Base-by-base conservation (phyloP, 2,797 vertebrate genomes). In the Sternotherus odoratus region DNA sequence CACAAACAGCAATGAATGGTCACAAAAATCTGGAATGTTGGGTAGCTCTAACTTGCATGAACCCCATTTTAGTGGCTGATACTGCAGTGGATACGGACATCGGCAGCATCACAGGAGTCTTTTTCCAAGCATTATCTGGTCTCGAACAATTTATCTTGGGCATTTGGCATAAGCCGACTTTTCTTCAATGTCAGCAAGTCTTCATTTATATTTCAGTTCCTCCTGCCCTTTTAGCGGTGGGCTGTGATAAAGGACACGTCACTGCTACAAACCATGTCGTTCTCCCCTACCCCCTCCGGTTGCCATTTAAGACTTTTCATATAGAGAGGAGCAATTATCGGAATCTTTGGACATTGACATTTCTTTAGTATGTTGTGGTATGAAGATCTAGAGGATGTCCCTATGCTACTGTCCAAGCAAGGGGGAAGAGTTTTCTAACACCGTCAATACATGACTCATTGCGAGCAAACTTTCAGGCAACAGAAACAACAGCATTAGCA, bases 41-140 rank as follows among this genome's bases (percentile, higher is more conserved):
- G 0, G 1, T 19, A 50, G 43, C 1, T 39, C 28, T 39, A n/a
- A 83, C 88, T 51, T 78, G 26, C 43, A 39, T 56, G n/a, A 53
- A 21, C 36, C 48, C 10, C 57, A 39, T 88, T 88, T 91, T 43
- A 0, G 5, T 87, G n/a, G 50, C 51, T 92, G 86, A 60, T 87
- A 69, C 79, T 46, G 54, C 89, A 87, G 75, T 60, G 46, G 51
- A 69, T 80, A 60, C 36, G 88, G 90, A 8, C 39, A 36, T 39
- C 94, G 89, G 72, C 63, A 95, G 63, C 86, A 87, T 88, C 83
- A 51, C 57, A 93, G 75, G 74, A 88, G 50, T 56, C 86, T 17
- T 89, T 97, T 94, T 92, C 87, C 56, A 86, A 53, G 19, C 49
- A 90, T 72, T 93, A 86, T 91, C 97, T 98, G 94, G 97, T 97